Evolutionary conservation across 2,797 vertebrate genomes (phyloP).

Genomic region (Argyrosomus regius): DNA sequence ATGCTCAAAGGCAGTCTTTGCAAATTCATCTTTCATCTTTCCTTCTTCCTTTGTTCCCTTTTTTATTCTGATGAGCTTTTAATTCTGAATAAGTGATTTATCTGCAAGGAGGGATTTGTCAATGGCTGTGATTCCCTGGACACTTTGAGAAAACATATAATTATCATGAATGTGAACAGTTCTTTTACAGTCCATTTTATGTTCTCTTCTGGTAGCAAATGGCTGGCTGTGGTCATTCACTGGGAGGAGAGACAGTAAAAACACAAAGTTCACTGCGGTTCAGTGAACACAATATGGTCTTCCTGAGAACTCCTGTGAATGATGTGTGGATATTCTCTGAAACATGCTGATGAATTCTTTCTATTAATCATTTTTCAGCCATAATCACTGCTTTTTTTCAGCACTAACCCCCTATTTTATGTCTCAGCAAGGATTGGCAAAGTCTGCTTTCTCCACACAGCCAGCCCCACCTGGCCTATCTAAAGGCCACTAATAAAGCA

Average conservation of each 20-base stretch:
- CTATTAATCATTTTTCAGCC: slow-evolving; percentile 32
- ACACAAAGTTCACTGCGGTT: slow-evolving; percentile 47
- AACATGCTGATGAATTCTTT: slow-evolving; percentile 22
- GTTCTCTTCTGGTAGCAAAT: slow-evolving; percentile 52
- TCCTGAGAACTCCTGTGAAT: background rate
- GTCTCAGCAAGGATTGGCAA: slow-evolving; percentile 42
- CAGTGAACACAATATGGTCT: slow-evolving; percentile 46
- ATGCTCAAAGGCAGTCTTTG: background rate
- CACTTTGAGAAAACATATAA: slow-evolving; percentile 73
- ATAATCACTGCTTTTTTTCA: slow-evolving; percentile 16
- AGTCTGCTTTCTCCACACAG: slow-evolving; percentile 32
- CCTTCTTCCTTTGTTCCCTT: slow-evolving; percentile 23
- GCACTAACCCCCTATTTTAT: slow-evolving; percentile 27
- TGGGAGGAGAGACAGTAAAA: slow-evolving; percentile 52
- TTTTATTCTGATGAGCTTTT: slow-evolving; percentile 53
- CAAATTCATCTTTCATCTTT: slow-evolving; percentile 11
- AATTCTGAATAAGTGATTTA: slow-evolving; percentile 67
- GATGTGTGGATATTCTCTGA: slow-evolving; percentile 4
- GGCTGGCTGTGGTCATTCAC: slow-evolving; percentile 62
- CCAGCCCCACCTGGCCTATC: slow-evolving; percentile 56
- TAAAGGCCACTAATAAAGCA: slow-evolving; percentile 76
- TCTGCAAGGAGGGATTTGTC: slow-evolving; percentile 73
- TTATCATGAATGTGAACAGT: slow-evolving; percentile 56
- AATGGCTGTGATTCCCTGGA: slow-evolving; percentile 62
- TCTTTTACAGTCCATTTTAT: slow-evolving; percentile 64